These are phyloP conservation scores for Amphimallon solstitiale DNA, from an alignment of 2,888 invertebrate species.

Conservation along the genomic window DNA sequence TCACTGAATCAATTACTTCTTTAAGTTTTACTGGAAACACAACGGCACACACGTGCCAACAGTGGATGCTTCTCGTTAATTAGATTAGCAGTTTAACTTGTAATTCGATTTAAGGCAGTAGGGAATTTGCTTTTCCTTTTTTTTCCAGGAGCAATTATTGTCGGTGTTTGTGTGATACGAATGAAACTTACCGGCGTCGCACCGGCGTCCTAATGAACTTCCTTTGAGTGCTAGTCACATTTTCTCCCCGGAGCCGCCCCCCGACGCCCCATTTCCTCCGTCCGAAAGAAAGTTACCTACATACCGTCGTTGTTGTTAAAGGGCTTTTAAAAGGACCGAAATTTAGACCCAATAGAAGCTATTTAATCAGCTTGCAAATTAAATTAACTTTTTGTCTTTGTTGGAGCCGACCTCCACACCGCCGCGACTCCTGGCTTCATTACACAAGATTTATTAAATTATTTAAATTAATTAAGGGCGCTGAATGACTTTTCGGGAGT, in stretches of 20 bases:
- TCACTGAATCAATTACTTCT: conserved; percentile 23
- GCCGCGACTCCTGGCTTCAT: conserved; percentile 1
- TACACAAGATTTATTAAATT: conserved; percentile 11
- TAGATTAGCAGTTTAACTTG: conserved; percentile 29
- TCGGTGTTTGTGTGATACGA: conserved; percentile 31
- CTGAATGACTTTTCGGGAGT: not conserved
- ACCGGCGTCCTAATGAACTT: conserved; percentile 7
- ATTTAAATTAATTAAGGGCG: conserved; percentile 12
- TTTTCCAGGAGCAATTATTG: conserved; percentile 28
- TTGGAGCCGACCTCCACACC: not conserved
- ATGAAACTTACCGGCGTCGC: conserved; percentile 3
- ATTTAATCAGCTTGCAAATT: conserved; percentile 29
- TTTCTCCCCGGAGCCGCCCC: not conserved
- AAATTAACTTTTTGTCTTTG: conserved; percentile 30
- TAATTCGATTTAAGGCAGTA: conserved; percentile 27
- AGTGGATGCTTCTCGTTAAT: conserved; percentile 17
- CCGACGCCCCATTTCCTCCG: not conserved
- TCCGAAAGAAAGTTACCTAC: conserved; percentile 12
- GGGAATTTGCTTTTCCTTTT: conserved; percentile 9
- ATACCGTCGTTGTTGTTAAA: conserved; percentile 8
- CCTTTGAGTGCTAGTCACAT: conserved; percentile 19
- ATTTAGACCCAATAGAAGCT: conserved; percentile 17
- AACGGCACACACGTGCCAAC: conserved; percentile 4
- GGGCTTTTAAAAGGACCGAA: conserved; percentile 24
- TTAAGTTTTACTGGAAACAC: not conserved